Conservation (phyloP, 2,888 invertebrate genomes). For the Himalopsyche tibetana region DNA sequence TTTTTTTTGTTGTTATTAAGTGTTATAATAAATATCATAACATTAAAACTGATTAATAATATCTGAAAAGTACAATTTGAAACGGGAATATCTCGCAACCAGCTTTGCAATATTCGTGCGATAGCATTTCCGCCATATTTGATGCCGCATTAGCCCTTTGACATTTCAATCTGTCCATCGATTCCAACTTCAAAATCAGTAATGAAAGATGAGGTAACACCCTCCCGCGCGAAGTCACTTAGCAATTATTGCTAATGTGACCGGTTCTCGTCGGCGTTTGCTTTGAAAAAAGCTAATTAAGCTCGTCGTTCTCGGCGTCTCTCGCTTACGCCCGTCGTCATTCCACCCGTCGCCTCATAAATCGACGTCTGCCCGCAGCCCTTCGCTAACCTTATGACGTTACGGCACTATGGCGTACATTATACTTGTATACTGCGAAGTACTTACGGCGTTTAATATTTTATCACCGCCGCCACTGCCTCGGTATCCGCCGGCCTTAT, state of each 20-base stretch:
- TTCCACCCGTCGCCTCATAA: conserved; percentile 10
- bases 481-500: conserved; percentile 27
- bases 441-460: conserved; percentile 23
- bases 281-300: conserved; percentile 38
- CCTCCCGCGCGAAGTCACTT: neutral
- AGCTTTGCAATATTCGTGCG: too few relatives aligned
- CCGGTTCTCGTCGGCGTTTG: neutral
- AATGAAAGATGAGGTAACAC: neutral
- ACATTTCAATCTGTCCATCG: too few relatives aligned
- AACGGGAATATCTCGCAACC: too few relatives aligned
- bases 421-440: neutral
- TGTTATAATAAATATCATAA: too few relatives aligned
- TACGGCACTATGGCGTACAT: neutral
- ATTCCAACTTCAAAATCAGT: neutral
- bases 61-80: too few relatives aligned
- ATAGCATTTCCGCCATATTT: too few relatives aligned
- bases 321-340: neutral
- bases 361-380: conserved; percentile 27
- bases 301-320: neutral
- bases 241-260: conserved; percentile 1
- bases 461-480: conserved; percentile 23
- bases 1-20: too few relatives aligned
- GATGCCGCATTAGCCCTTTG: too few relatives aligned
- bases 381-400: neutral
- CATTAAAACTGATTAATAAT: too few relatives aligned